Base-by-base conservation (phyloP, 1,140 invertebrate species). In the Argopecten irradians region DNA sequence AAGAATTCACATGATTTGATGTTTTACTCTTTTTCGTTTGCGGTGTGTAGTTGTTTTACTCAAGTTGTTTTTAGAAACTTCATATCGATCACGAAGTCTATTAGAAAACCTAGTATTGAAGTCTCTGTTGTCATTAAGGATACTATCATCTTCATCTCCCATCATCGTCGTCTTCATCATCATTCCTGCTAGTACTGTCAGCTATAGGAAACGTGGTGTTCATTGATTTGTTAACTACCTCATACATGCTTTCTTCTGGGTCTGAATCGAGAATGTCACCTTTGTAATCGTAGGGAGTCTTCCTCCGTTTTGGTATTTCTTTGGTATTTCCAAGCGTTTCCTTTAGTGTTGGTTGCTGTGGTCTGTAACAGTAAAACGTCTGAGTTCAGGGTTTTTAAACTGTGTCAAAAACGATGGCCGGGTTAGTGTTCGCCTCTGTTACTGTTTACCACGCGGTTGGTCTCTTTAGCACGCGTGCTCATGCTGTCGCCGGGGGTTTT, bases 211-310 rank as follows among this genome's bases (percentile, higher is more conserved):
- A 93, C 28, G 92, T 92, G 36, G 92, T 94, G 87, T 93, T 93
- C 28, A 94, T 90, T 19, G 92, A 94, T 85, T 93, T 93, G 87
- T 94, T 93, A 86, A 92, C 92, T 22, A 94, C 93, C 83, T 92
- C 91, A 88, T 92, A 93, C 2, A 91, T 88, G 87, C 94, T 93
- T 43, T 92, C 93, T 83, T 94, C 94, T 19, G 90, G 82, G 82
- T 93, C 94, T 34, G 91, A 92, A 83, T 94, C 94, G 13, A 93
- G 93, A 46, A 93, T 93, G 46, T 94, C 94, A 87, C 92, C 91
- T n/a, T 88, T 86, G 8, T 14, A 46, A n/a, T 86, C 19, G 13
- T 32, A 43, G 3, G 34, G 3, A 34, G 34, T 86, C 83, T 1
- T 87, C 39, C 43, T 32, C 84, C 19, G 3, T 19, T 16, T 86